Evolutionary conservation across 1,140 invertebrate genomes (phyloP).

Genomic region (Ostrea denselamellosa): DNA sequence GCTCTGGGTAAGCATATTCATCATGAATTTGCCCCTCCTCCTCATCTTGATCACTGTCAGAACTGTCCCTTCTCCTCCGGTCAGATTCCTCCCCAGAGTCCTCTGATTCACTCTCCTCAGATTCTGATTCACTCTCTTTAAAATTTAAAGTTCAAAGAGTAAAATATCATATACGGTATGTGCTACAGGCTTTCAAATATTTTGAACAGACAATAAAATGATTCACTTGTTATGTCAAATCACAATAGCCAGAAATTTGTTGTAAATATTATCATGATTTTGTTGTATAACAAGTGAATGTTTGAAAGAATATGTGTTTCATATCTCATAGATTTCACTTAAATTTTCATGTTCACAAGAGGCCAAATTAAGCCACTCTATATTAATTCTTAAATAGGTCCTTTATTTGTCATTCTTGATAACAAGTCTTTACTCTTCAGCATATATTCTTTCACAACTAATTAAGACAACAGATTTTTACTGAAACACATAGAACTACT

Average conservation of each 20-base stretch:
- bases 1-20: slow-evolving; percentile 61
- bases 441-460: neutral
- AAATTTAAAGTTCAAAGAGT: neutral
- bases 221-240: no score
- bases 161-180: neutral
- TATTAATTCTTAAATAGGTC: no score
- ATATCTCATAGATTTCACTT: no score
- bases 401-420: no score
- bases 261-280: no score
- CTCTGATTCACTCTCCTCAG: slow-evolving; percentile 55
- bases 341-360: no score
- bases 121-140: slow-evolving; percentile 53
- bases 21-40: slow-evolving; percentile 56
- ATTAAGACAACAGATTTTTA: neutral
- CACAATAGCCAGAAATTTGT: no score
- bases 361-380: no score
- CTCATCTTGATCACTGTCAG: slow-evolving; percentile 3
- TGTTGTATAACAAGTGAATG: no score
- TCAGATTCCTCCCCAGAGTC: slow-evolving; percentile 32
- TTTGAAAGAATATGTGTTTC: no score
- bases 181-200: neutral
- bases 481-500: neutral
- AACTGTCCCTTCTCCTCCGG: slow-evolving; percentile 34
- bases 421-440: no score
- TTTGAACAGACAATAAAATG: no score